phyloP scores from a whole-genome alignment of 2,888 invertebrate species.

The Melanostoma mellinum region DNA sequence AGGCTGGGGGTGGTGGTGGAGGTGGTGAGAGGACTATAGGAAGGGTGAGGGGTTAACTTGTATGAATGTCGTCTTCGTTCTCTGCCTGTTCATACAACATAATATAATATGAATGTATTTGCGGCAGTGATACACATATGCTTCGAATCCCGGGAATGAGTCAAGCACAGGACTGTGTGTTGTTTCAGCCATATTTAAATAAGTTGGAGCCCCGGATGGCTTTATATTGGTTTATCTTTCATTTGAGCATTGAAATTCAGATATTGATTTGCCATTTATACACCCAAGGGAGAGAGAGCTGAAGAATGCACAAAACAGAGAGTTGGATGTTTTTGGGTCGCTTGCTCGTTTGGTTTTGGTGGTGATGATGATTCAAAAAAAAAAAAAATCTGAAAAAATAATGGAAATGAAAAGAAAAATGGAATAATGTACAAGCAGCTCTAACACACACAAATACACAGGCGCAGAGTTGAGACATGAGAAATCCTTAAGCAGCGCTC shows the following conservation, averaged over 20 bases:
- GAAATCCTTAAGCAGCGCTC: slow-evolving; percentile 50
- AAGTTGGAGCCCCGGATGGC: slow-evolving; percentile 69
- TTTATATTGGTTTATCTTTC: slow-evolving; percentile 72
- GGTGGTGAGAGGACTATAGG: no score
- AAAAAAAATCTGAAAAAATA: slow-evolving; percentile 37
- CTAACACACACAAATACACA: slow-evolving; percentile 20
- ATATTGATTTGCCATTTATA: slow-evolving; percentile 71
- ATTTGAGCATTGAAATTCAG: slow-evolving; percentile 72
- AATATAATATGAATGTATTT: slow-evolving; percentile 47
- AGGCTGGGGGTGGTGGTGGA: neutral
- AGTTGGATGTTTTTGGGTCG: slow-evolving; percentile 49
- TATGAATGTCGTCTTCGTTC: slow-evolving; percentile 40
- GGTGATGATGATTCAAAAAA: slow-evolving; percentile 50
- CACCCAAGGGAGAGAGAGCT: slow-evolving; percentile 36
- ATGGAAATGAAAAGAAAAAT: neutral
- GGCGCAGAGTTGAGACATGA: slow-evolving; percentile 19
- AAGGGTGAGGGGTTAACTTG: slow-evolving; percentile 1
- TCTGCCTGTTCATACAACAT: slow-evolving; percentile 5
- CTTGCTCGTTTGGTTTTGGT: slow-evolving; percentile 42
- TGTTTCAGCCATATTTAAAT: slow-evolving; percentile 73
- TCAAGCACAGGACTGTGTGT: slow-evolving; percentile 42
- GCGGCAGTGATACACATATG: slow-evolving; percentile 63
- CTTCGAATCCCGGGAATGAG: slow-evolving; percentile 51
- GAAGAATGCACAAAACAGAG: slow-evolving; percentile 19
- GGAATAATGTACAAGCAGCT: neutral